Evolutionary conservation across 2,888 invertebrate genomes (phyloP).

Genomic region (Mimumesa dahlbomi): DNA sequence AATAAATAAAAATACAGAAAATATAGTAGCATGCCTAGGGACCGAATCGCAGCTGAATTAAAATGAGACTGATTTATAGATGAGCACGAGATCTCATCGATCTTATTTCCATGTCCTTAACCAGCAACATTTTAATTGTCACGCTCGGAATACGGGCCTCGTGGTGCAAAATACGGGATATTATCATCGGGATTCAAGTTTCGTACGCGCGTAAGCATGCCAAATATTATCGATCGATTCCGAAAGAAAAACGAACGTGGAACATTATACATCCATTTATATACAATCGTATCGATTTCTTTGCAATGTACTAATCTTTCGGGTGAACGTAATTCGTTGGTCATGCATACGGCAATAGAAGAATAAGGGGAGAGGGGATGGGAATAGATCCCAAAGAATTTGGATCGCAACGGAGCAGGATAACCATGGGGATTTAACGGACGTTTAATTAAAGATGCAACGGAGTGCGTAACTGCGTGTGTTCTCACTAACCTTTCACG

Average conservation of each 20-base stretch:
- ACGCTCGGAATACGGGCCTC: slow-evolving; percentile 82
- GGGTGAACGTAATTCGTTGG: too few species aligned
- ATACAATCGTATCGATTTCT: too few species aligned
- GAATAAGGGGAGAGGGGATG: too few species aligned
- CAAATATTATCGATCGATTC: not conserved
- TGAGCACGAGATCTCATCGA: slow-evolving; percentile 58
- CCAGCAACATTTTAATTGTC: slow-evolving; percentile 78
- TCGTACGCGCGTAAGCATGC: too few species aligned
- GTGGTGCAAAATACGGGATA: too few species aligned
- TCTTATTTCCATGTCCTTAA: slow-evolving; percentile 60
- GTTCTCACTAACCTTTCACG: slow-evolving; percentile 93
- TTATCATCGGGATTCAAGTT: too few species aligned
- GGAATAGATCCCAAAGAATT: too few species aligned
- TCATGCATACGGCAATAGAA: too few species aligned
- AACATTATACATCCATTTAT: too few species aligned
- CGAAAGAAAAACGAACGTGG: not conserved
- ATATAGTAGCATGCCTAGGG: slow-evolving; percentile 54
- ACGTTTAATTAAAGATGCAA: slow-evolving; percentile 65
- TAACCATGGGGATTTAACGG: not conserved
- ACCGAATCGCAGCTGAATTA: slow-evolving; percentile 62
- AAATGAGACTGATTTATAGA: slow-evolving; percentile 71
- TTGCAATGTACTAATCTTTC: too few species aligned
- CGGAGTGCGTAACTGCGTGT: slow-evolving; percentile 79
- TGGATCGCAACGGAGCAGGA: too few species aligned
- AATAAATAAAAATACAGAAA: slow-evolving; percentile 2